These are phyloP conservation scores for Teleiodes luculella DNA, from an alignment of 2,888 invertebrate species.

Conservation along the genomic window DNA sequence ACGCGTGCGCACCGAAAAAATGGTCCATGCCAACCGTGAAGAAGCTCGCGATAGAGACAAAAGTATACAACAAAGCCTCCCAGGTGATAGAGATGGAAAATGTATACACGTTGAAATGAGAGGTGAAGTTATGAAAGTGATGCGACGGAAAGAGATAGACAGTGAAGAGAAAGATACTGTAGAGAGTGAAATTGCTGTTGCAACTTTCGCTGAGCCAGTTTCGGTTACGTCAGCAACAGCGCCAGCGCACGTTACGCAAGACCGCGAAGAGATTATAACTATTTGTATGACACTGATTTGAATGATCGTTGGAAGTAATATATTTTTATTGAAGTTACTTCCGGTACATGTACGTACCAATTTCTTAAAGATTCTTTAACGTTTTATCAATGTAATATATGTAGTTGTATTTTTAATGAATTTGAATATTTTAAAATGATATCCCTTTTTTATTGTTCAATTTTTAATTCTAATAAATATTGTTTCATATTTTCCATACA, in stretches of 20 bases:
- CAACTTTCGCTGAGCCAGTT: constrained; percentile 75
- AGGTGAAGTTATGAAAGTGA: constrained; percentile 28
- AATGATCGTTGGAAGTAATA: constrained; percentile 64
- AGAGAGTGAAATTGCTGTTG: constrained; percentile 71
- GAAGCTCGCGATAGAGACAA: constrained; percentile 53
- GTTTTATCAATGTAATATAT: too few relatives aligned
- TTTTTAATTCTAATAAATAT: too few relatives aligned
- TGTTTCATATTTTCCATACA: too few relatives aligned
- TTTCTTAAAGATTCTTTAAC: too few relatives aligned
- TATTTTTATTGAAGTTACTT: constrained; percentile 53
- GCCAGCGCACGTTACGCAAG: constrained; percentile 57
- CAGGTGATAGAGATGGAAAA: constrained; percentile 42
- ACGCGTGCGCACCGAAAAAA: constrained; percentile 66
- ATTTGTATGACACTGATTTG: constrained; percentile 69
- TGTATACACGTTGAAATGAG: constrained; percentile 40
- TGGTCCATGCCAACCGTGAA: constrained; percentile 53
- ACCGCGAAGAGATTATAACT: constrained; percentile 61
- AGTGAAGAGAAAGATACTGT: constrained; percentile 58
- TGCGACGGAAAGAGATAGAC: constrained; percentile 44
- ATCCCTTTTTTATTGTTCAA: too few relatives aligned
- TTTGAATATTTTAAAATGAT: too few relatives aligned
- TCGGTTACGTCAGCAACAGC: constrained; percentile 63
- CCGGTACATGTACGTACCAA: constrained; percentile 44
- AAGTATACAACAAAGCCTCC: constrained; percentile 34
- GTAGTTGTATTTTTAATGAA: too few relatives aligned